A percentile compares a stretch with the other conserved stretches of the same genome.
Conservation (phyloP, 2,888 invertebrate genomes). For the Rutpela maculata region DNA sequence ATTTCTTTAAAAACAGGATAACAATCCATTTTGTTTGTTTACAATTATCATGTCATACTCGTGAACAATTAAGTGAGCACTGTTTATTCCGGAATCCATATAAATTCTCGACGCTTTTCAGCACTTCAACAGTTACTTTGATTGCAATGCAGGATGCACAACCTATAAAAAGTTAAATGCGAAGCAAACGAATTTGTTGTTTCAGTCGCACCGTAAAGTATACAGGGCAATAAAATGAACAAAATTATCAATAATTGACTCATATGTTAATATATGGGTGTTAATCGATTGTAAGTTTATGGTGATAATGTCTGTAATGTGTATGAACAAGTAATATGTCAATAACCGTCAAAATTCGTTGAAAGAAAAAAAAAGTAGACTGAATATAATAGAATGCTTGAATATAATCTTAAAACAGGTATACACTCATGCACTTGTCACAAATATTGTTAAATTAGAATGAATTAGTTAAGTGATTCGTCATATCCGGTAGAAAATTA, state of each 20-base stretch:
- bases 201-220: neutral
- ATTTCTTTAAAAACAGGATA: too few species aligned
- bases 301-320: conserved; percentile 12
- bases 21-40: too few species aligned
- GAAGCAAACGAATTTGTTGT: neutral
- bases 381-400: neutral
- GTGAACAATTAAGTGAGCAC: too few species aligned
- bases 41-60: too few species aligned
- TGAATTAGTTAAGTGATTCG: neutral
- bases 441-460: conserved; percentile 14
- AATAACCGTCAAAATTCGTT: conserved; percentile 11
- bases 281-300: conserved; percentile 24
- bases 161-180: neutral
- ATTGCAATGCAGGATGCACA: neutral
- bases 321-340: neutral
- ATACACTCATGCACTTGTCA: neutral
- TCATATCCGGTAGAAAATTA: conserved; percentile 4
- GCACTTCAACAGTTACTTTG: neutral
- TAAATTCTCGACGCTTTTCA: neutral
- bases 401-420: neutral
- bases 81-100: neutral
- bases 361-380: neutral
- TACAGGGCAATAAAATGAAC: neutral
- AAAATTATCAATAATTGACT: conserved; percentile 34
- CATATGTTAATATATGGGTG: conserved; percentile 36